Percentiles rank a stretch among this genome's conserved stretches.
Conservation (phyloP, 1,140 invertebrate species). For the Chionoecetes opilio region DNA sequence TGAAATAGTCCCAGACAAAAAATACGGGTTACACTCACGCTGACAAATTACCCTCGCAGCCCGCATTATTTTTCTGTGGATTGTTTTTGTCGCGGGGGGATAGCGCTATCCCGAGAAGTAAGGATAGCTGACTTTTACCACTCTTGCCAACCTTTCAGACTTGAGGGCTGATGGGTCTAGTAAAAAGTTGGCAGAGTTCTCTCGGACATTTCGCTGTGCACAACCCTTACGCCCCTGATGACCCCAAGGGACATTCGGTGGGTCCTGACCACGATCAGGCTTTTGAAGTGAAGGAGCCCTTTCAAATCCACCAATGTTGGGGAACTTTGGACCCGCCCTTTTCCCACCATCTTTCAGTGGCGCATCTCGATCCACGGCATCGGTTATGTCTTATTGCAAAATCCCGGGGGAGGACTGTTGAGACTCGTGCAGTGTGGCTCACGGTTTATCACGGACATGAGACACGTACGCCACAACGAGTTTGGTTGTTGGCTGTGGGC, state of each 20-base stretch:
- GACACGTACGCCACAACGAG: not conserved
- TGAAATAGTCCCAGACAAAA: not conserved
- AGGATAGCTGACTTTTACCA: not conserved
- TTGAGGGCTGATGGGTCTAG: not conserved
- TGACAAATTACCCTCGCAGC: not conserved
- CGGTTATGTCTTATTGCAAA: not conserved
- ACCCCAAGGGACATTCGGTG: not conserved
- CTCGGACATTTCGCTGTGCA: not conserved
- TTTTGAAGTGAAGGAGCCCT: not conserved
- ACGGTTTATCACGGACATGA: not conserved
- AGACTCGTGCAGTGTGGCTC: conserved; percentile 6
- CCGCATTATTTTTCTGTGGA: conserved; percentile 20
- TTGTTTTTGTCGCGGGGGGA: not conserved
- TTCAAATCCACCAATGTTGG: not conserved
- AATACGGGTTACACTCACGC: not conserved
- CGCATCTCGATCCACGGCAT: not conserved
- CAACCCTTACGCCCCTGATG: conserved; percentile 10
- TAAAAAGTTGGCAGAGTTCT: too few species aligned
- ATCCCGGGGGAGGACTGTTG: not conserved
- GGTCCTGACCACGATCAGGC: conserved; percentile 16
- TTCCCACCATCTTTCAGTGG: not conserved
- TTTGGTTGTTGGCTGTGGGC: not conserved
- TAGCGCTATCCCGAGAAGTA: not conserved
- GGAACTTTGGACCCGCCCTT: not conserved
- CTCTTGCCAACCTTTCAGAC: not conserved